phyloP scores from a whole-genome alignment of 2,888 invertebrate species.

The Ramazzottius varieornatus region DNA sequence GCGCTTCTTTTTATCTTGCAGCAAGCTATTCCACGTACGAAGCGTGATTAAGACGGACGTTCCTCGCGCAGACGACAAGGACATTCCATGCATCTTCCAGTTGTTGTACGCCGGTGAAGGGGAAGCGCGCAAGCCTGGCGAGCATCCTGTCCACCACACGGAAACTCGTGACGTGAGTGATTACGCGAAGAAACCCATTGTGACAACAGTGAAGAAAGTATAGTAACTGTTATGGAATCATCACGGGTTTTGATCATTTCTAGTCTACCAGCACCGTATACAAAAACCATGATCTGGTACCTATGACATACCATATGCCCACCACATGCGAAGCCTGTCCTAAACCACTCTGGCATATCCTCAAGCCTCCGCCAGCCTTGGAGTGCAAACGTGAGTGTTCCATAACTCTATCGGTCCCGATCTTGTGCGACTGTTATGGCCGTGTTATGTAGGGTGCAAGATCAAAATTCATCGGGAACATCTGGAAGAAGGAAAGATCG shows the following conservation, averaged over 20 bases:
- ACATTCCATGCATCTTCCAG: slow-evolving; percentile 94
- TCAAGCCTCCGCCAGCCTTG: slow-evolving; percentile 83
- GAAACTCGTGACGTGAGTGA: background rate
- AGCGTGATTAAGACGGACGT: slow-evolving; percentile 97
- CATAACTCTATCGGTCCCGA: slow-evolving; percentile 3
- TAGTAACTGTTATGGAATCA: too few relatives aligned
- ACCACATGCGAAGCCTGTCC: slow-evolving; percentile 92
- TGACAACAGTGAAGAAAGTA: too few relatives aligned
- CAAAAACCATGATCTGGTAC: slow-evolving; percentile 82
- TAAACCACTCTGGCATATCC: slow-evolving; percentile 86
- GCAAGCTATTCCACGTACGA: slow-evolving; percentile 94
- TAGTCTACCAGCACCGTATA: slow-evolving; percentile 16
- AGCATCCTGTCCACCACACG: slow-evolving; percentile 10
- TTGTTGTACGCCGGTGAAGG: slow-evolving; percentile 89
- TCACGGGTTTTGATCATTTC: too few relatives aligned
- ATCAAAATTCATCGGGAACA: slow-evolving; percentile 95
- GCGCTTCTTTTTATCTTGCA: slow-evolving; percentile 24
- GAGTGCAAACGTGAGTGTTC: slow-evolving; percentile 57
- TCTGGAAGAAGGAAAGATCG: slow-evolving; percentile 59
- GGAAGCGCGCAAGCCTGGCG: slow-evolving; percentile 32
- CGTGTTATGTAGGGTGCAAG: slow-evolving; percentile 44
- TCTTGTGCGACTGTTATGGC: slow-evolving; percentile 3
- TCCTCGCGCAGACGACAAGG: slow-evolving; percentile 89
- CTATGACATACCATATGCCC: slow-evolving; percentile 89
- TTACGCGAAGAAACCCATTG: too few relatives aligned